A percentile compares a stretch with the other conserved stretches of the same genome.
phyloP scores from a whole-genome alignment of 2,888 invertebrate species.

The Brachycybe producta region DNA sequence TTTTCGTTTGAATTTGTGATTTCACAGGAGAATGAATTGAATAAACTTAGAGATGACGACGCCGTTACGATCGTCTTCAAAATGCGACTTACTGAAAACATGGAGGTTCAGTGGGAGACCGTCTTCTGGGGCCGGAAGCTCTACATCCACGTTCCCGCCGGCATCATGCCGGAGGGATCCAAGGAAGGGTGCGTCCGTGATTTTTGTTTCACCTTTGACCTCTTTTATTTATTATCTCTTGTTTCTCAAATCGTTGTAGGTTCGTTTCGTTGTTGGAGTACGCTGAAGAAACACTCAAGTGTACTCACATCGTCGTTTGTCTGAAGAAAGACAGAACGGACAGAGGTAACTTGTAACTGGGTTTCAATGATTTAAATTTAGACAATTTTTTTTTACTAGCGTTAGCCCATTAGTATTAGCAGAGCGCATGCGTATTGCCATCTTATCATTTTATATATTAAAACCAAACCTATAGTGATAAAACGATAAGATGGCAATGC shows the following conservation, averaged over 20 bases:
- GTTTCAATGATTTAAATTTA: no score
- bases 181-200: slow-evolving; percentile 61
- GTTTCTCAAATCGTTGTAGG: slow-evolving; percentile 27
- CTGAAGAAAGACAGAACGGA: slow-evolving; percentile 71
- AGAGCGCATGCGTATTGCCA: no score
- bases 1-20: not conserved
- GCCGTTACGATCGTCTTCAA: slow-evolving; percentile 60
- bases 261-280: slow-evolving; percentile 88
- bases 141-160: slow-evolving; percentile 77
- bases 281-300: slow-evolving; percentile 81
- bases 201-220: not conserved
- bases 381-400: no score
- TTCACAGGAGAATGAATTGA: slow-evolving; percentile 29
- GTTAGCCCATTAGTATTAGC: no score
- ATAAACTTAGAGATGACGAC: slow-evolving; percentile 39
- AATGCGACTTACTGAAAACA: slow-evolving; percentile 62
- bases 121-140: slow-evolving; percentile 62
- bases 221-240: no score
- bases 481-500: no score
- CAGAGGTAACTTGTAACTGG: slow-evolving; percentile 42
- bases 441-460: no score
- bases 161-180: slow-evolving; percentile 76
- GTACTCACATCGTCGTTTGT: slow-evolving; percentile 63
- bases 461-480: no score
- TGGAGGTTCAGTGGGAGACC: slow-evolving; percentile 71